Base-by-base conservation (phyloP, 2,113 vertebrate genomes). In the Esox niger region DNA sequence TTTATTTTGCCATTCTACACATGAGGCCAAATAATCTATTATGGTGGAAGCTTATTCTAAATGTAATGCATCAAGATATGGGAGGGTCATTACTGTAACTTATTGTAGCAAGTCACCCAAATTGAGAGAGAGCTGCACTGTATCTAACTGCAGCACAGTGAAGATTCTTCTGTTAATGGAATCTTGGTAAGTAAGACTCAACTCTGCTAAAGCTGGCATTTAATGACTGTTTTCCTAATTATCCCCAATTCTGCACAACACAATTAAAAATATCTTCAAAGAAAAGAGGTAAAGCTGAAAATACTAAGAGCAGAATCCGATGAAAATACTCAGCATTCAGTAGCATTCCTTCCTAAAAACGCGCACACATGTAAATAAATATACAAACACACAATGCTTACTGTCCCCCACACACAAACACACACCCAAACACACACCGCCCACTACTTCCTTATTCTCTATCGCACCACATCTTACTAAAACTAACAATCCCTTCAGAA, bases 251-350 rank as follows among this genome's bases (percentile, higher is more conserved):
- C 65, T 60, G 32, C 65, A 74, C 33, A 76, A 82, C 70, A 75
- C 81, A 86, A 88, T 89, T 81, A 81, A 81, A 83, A 81, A 84
- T 79, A 84, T 84, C 87, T 86, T 89, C 80, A 90, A 88, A 89
- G 79, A 79, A 75, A 75, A 77, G 69, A 30, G 20, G 66, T 67
- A 71, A 57, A 70, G 75, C 79, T 77, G 72, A 86, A 86, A 84
- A 79, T 79, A 81, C 38, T 55, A 55, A 74, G 68, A 72, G 61
- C 69, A 69, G 29, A 52, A 75, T 30, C 46, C 55, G 11, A 1
- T 78, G 63, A 73, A 66, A 70, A 64, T 20, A 61, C 65, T 60
- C 59, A 46, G 35, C 56, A 26, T 70, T 62, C n/a, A n/a, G n/a
- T n/a, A n/a, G n/a, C n/a, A n/a, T n/a, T n/a, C 25, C 31, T 35